Evolutionary conservation across 2,113 vertebrate genomes (phyloP).

Genomic region (Desmodus rotundus): DNA sequence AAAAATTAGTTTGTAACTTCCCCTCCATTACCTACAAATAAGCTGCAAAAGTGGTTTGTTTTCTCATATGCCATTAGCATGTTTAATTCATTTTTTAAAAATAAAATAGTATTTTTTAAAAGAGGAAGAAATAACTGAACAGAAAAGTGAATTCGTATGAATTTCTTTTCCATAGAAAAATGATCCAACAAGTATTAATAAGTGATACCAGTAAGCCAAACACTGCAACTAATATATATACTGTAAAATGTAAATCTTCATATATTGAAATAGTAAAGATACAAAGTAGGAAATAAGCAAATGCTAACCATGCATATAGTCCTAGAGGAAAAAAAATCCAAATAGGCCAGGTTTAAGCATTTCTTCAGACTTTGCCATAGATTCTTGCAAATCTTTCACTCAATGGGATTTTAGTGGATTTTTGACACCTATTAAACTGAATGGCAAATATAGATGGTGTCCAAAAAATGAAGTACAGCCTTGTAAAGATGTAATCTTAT

Average conservation of each 20-base stretch:
- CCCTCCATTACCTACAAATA: not conserved
- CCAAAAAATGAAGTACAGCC: not conserved
- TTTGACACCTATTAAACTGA: not conserved
- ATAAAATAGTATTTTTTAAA: not conserved
- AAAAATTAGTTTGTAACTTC: slow-evolving; percentile 36
- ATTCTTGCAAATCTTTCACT: not conserved
- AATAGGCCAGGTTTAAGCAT: not conserved
- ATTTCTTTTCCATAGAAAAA: slow-evolving; percentile 13
- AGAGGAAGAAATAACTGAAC: not conserved
- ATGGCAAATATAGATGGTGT: not conserved
- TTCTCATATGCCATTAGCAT: not conserved
- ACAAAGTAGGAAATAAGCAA: not conserved
- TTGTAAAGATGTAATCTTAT: not conserved
- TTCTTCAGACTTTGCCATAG: not conserved
- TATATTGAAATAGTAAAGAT: not conserved
- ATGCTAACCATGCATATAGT: not conserved
- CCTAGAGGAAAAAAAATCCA: not conserved
- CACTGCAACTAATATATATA: not conserved
- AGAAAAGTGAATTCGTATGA: not conserved
- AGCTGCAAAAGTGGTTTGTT: not conserved
- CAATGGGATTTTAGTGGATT: not conserved
- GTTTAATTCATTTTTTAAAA: slow-evolving; percentile 21
- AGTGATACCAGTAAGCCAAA: not conserved
- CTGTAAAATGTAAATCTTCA: not conserved
- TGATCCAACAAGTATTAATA: not conserved